Percentiles rank a stretch among this genome's conserved stretches.
Conservation (phyloP, 2,888 invertebrate species). For the Colostygia pectinataria region DNA sequence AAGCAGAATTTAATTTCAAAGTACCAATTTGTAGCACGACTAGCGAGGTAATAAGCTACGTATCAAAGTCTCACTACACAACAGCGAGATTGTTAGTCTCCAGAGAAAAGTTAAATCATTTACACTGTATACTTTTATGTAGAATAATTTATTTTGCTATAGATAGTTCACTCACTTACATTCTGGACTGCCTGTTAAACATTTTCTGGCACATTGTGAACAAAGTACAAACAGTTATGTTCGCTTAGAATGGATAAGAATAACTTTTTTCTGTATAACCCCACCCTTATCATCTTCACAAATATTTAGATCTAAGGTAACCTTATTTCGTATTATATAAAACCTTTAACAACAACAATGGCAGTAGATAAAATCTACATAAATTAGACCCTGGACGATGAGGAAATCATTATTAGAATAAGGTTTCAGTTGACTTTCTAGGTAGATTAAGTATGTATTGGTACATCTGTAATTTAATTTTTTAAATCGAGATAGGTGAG, state of each 20-base stretch:
- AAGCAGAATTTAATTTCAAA: constrained; percentile 21
- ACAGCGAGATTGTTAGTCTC: constrained; percentile 6
- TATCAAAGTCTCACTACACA: background rate
- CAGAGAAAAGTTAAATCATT: constrained; percentile 19
- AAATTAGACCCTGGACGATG: constrained; percentile 56
- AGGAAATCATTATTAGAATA: constrained; percentile 57
- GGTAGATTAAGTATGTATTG: constrained; percentile 18
- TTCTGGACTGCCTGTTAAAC: constrained; percentile 4
- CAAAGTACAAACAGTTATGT: constrained; percentile 51
- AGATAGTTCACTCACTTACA: constrained; percentile 11
- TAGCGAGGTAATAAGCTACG: constrained; percentile 12
- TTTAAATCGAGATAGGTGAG: constrained; percentile 53
- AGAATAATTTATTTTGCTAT: constrained; percentile 33
- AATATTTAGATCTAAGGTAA: constrained; percentile 55
- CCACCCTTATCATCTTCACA: constrained; percentile 51
- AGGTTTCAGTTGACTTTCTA: constrained; percentile 56
- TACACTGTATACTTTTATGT: constrained; percentile 24
- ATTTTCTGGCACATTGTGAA: constrained; percentile 38
- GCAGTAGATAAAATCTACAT: constrained; percentile 75
- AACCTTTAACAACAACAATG: constrained; percentile 38
- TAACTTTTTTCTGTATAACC: constrained; percentile 49
- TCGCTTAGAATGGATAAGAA: constrained; percentile 56
- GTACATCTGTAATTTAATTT: constrained; percentile 1
- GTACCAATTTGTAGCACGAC: constrained; percentile 19
- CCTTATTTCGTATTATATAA: constrained; percentile 53